Base-by-base conservation (phyloP, 2,797 vertebrate genomes). In the Rhadinocentrus ornatus region DNA sequence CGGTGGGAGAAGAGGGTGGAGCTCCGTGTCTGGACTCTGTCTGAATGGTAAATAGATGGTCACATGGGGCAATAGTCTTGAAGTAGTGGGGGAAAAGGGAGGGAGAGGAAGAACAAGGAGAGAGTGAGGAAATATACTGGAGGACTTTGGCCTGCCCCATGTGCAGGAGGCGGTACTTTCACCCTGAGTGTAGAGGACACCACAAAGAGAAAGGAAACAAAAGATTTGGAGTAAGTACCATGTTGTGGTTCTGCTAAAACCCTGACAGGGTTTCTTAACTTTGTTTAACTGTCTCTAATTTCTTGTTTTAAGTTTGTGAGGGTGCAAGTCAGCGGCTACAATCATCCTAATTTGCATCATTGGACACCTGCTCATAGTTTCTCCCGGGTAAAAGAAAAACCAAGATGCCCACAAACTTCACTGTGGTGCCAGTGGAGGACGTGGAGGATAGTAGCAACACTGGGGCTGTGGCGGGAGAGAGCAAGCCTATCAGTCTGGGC, bases 341-440 rank as follows among this genome's bases (percentile, higher is more conserved):
- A n/a, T 20, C 35, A 59, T 18, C 62, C 58, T 52, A 29, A 9
- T 50, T 59, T 15, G 18, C 1, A 20, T 27, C 59, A 46, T 22
- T 16, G 18, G 57, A 35, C 16, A 44, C 41, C 12, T 75, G 50
- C 37, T 63, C 34, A 55, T 22, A 70, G 55, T 55, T 63, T 81
- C n/a, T 64, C 48, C 59, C 3, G 41, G 61, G 65, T 53, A 46
- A 29, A 11, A 32, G n/a, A 74, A 48, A 37, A 59, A 18, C 37
- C 76, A 84, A 85, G 62, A 93, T 93, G 92, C 92, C 92, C 65
- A 93, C 75, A 31, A 91, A 82, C 79, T 93, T 93, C 81, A 93
- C 91, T 1, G 91, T 93, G 3, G 92, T 93, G 52, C 91, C 90
- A 0, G 92, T 93, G 66, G 88, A 91, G 24, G 90, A 93, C 69